Evolutionary conservation across 2,113 vertebrate species (phyloP).

Genomic region (Eptesicus fuscus): DNA sequence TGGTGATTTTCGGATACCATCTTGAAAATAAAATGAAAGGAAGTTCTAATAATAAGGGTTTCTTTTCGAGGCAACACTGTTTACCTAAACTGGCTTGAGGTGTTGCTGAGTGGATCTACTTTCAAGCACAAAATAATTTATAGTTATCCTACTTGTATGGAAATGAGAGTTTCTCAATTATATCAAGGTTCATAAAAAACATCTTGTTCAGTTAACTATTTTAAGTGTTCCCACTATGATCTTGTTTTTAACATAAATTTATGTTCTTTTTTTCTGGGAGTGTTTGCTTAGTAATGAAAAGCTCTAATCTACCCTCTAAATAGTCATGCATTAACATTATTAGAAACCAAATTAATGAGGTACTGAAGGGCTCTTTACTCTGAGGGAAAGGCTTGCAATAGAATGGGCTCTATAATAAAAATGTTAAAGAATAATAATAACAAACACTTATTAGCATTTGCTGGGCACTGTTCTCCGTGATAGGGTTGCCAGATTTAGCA

Average conservation of each 20-base stretch:
- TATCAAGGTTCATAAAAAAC: background rate
- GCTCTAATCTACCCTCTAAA: background rate
- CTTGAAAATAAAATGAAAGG: constrained; percentile 7
- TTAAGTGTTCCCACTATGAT: background rate
- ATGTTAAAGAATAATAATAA: background rate
- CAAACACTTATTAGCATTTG: background rate
- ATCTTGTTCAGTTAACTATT: background rate
- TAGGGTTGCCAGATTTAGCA: background rate
- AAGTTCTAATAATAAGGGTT: background rate
- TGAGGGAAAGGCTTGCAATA: background rate
- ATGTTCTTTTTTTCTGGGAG: background rate
- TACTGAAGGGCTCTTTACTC: constrained; percentile 17
- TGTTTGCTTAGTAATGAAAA: constrained; percentile 26
- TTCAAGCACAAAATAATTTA: background rate
- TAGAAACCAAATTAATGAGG: constrained; percentile 32
- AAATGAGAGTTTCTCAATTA: background rate
- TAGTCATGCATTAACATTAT: background rate
- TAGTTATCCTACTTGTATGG: constrained; percentile 5
- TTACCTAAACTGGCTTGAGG: background rate
- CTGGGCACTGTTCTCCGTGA: background rate
- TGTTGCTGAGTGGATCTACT: background rate
- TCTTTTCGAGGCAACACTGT: background rate
- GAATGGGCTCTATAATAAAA: background rate
- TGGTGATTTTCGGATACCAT: background rate
- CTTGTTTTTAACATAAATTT: constrained; percentile 1